Conservation (phyloP, 2,113 vertebrate genomes). For the Macrotis lagotis region DNA sequence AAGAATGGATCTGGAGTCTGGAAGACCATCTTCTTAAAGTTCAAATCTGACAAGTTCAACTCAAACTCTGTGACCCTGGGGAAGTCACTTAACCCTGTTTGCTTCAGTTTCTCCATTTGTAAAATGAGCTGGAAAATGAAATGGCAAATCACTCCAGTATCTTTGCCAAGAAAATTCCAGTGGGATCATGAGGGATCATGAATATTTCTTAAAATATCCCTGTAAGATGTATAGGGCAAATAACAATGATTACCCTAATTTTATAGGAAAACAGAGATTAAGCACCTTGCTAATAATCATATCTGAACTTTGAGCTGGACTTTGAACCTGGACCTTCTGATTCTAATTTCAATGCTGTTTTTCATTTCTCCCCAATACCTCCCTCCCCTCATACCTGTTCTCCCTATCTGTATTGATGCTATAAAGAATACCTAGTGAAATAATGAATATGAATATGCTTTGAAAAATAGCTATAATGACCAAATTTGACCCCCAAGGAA, state of each 20-base stretch:
- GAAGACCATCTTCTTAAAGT: not conserved
- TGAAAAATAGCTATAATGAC: not conserved
- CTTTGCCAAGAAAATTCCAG: not conserved
- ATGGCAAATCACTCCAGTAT: not conserved
- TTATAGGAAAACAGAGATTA: not conserved
- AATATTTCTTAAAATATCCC: not conserved
- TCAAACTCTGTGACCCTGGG: not conserved
- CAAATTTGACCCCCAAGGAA: not conserved
- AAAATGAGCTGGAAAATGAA: not conserved
- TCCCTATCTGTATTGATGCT: not conserved
- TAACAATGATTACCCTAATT: not conserved
- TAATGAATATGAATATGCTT: not conserved
- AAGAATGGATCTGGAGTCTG: not conserved
- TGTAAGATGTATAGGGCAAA: not conserved
- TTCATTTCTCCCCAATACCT: not conserved
- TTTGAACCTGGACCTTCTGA: not conserved
- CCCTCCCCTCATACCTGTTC: not conserved
- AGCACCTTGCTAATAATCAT: not conserved
- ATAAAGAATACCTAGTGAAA: not conserved
- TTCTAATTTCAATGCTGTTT: not conserved
- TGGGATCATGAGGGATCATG: not conserved
- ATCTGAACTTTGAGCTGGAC: not conserved
- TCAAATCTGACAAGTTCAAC: not conserved
- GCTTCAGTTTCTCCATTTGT: not conserved
- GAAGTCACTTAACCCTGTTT: not conserved